These are phyloP conservation scores for Chironomus striatipennis DNA, from an alignment of 1,140 invertebrate genomes.

Conservation along the genomic window DNA sequence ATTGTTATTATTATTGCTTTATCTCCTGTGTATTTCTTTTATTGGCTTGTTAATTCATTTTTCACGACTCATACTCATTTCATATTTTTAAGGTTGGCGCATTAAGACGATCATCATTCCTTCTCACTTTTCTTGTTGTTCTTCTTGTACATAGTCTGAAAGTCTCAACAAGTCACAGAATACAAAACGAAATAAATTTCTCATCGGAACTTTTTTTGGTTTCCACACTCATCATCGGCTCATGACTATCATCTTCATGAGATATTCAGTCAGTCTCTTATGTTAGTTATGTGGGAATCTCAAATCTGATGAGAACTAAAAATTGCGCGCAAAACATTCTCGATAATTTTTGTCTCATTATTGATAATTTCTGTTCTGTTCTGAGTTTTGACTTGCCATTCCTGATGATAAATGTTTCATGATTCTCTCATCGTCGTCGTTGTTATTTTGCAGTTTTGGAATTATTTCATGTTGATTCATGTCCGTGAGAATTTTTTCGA, in stretches of 20 bases:
- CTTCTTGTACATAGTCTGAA: no score
- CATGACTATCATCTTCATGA: not conserved
- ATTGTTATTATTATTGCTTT: not conserved
- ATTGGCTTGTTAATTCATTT: conserved; percentile 21
- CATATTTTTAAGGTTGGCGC: not conserved
- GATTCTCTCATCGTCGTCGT: no score
- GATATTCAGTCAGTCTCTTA: not conserved
- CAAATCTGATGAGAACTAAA: not conserved
- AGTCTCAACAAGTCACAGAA: no score
- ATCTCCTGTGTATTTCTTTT: not conserved
- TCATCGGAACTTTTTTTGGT: not conserved
- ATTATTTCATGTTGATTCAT: no score
- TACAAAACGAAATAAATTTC: not conserved
- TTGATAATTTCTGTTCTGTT: not conserved
- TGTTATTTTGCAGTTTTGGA: no score
- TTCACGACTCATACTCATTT: conserved; percentile 10
- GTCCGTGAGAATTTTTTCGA: not conserved
- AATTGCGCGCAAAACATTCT: not conserved
- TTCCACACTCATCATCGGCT: not conserved
- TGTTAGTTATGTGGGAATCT: not conserved
- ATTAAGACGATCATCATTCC: conserved; percentile 12
- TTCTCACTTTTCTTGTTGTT: no score
- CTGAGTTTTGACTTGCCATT: not conserved
- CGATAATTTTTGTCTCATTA: conserved; percentile 4
- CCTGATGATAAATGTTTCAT: not conserved